Conservation (phyloP, 2,888 invertebrate genomes). For the Hydrotaea cyrtoneurina region DNA sequence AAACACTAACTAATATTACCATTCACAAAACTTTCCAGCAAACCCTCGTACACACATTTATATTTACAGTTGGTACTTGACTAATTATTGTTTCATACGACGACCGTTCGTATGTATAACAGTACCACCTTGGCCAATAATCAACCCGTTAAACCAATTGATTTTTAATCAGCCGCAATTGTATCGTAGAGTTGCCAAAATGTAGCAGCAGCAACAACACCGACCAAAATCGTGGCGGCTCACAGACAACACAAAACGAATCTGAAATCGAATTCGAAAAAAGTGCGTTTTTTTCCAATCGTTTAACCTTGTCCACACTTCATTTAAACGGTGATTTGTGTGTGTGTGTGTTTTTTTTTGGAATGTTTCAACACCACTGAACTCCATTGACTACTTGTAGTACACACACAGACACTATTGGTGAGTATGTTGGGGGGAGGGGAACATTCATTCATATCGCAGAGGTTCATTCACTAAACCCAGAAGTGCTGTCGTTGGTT, state of each 20-base stretch:
- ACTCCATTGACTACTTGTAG: not conserved
- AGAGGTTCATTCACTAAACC: not conserved
- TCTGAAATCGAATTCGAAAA: not conserved
- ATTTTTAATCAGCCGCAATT: constrained; percentile 56
- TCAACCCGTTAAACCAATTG: constrained; percentile 53
- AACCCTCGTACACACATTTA: not conserved
- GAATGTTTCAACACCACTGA: constrained; percentile 9
- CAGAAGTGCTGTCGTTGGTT: not conserved
- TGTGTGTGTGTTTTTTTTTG: not conserved
- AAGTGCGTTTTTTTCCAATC: constrained; percentile 51
- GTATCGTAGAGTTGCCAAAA: constrained; percentile 34
- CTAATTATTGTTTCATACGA: not conserved
- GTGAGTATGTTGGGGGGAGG: not conserved
- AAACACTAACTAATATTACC: too few species aligned
- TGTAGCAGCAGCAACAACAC: not conserved
- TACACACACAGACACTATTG: not conserved
- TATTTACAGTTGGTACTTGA: constrained; percentile 1
- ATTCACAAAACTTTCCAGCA: too few species aligned
- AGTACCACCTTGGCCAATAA: constrained; percentile 53
- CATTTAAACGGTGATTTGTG: constrained; percentile 6
- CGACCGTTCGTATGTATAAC: not conserved
- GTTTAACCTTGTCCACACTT: constrained; percentile 62
- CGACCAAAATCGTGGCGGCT: not conserved
- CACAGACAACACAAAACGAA: not conserved
- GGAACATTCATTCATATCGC: not conserved